Percentiles rank a stretch among this genome's conserved stretches.
Evolutionary conservation across 2,888 invertebrate species (phyloP).

Genomic region (Tridacna gigas): DNA sequence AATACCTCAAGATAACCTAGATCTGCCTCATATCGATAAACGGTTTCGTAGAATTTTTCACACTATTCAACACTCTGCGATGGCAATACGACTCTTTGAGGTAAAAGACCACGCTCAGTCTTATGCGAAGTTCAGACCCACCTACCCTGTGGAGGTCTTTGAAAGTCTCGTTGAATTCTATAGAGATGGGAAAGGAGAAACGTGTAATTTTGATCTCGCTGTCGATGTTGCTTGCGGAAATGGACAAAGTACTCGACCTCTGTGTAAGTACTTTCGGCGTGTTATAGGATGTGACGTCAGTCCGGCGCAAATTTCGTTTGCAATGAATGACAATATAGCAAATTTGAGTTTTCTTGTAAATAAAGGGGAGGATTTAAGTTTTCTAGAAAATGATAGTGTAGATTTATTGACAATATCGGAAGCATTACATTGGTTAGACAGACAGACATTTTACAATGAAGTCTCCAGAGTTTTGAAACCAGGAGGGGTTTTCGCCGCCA

Average conservation of each 20-base stretch:
- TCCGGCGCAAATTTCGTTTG: conserved; percentile 54
- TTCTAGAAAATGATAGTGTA: conserved; percentile 64
- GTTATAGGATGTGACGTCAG: conserved; percentile 86
- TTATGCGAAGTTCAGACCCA: conserved; percentile 74
- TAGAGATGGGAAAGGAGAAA: conserved; percentile 31
- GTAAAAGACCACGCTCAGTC: conserved; percentile 65
- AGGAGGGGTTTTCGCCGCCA: conserved; percentile 84
- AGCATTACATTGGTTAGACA: conserved; percentile 86
- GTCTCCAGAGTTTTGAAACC: conserved; percentile 84
- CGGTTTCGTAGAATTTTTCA: background rate
- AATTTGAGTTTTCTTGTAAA: conserved; percentile 80
- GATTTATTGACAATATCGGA: conserved; percentile 85
- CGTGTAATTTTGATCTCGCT: conserved; percentile 75
- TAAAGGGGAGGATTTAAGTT: conserved; percentile 84
- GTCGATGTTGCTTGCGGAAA: conserved; percentile 86
- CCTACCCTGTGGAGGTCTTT: conserved; percentile 68
- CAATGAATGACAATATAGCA: conserved; percentile 54
- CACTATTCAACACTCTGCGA: conserved; percentile 1
- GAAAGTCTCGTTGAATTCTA: conserved; percentile 69
- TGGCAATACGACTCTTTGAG: conserved; percentile 70
- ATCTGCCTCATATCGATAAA: no score
- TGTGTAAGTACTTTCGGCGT: conserved; percentile 84
- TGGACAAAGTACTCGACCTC: conserved; percentile 86
- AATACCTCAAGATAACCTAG: no score
- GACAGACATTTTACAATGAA: conserved; percentile 85